Percentiles rank a stretch among this genome's conserved stretches.
These are phyloP conservation scores for Gibbula magus DNA, from an alignment of 2,888 invertebrate species.

Conservation along the genomic window DNA sequence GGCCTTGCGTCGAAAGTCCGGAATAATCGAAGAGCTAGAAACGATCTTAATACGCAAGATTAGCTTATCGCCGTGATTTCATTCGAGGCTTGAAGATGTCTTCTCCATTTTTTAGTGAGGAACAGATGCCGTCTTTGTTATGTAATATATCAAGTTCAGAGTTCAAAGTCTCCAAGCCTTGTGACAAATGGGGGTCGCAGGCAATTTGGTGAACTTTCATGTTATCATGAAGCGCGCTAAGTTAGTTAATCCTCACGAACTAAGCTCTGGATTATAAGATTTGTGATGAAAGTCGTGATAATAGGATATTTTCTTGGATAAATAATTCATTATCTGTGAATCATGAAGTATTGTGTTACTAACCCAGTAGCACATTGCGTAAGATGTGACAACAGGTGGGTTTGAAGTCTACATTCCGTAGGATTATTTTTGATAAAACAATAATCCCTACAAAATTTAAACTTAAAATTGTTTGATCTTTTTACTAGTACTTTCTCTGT, in stretches of 20 bases:
- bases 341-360: not conserved
- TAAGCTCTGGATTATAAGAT: not conserved
- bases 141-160: not conserved
- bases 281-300: not conserved
- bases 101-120: not conserved
- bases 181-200: not conserved
- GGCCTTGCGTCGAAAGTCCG: not conserved
- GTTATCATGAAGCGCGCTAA: not conserved
- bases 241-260: not conserved
- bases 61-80: slow-evolving; percentile 8
- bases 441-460: too few species aligned
- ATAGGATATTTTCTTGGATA: not conserved
- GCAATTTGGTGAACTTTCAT: not conserved
- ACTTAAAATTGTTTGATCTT: too few species aligned
- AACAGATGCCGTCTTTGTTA: not conserved
- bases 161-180: not conserved
- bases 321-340: not conserved
- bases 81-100: not conserved
- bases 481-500: too few species aligned
- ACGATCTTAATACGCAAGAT: not conserved
- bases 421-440: too few species aligned
- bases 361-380: too few species aligned
- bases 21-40: slow-evolving; percentile 14
- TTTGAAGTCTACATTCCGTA: too few species aligned
- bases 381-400: too few species aligned